phyloP scores from a whole-genome alignment of 2,888 invertebrate genomes.

The Caradrina kadenii region DNA sequence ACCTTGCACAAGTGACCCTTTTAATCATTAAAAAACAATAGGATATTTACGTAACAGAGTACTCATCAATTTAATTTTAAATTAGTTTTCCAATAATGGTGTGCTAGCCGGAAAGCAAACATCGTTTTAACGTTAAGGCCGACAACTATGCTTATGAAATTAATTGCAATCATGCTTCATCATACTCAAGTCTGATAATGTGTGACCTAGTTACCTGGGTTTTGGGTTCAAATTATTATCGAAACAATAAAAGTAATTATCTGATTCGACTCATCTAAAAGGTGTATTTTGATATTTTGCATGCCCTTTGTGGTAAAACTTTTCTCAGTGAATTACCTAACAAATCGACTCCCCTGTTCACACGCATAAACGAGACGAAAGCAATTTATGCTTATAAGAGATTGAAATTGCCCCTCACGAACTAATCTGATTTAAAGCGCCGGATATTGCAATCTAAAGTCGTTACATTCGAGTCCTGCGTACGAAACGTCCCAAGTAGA shows the following conservation, averaged over 20 bases:
- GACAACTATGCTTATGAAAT: no score
- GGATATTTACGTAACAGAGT: conserved; percentile 7
- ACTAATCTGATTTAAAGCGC: conserved; percentile 18
- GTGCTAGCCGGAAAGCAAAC: background rate
- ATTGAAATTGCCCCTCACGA: conserved; percentile 14
- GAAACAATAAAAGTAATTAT: background rate
- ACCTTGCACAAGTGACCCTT: background rate
- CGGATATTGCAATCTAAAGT: conserved; percentile 34
- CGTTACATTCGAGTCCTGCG: conserved; percentile 23
- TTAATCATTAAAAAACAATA: conserved; percentile 5
- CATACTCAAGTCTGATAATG: no score
- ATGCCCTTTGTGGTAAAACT: background rate
- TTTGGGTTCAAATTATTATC: background rate
- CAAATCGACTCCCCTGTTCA: background rate
- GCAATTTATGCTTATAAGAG: conserved; percentile 7
- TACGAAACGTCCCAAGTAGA: background rate
- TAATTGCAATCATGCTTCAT: background rate
- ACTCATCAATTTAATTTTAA: no score
- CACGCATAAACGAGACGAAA: no score
- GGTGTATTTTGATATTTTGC: background rate
- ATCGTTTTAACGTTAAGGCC: no score
- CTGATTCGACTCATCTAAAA: background rate
- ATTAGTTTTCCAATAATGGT: no score
- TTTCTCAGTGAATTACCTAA: background rate
- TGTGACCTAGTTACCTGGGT: background rate